Conservation (phyloP, 2,888 invertebrate genomes). For the Dione vanillae region DNA sequence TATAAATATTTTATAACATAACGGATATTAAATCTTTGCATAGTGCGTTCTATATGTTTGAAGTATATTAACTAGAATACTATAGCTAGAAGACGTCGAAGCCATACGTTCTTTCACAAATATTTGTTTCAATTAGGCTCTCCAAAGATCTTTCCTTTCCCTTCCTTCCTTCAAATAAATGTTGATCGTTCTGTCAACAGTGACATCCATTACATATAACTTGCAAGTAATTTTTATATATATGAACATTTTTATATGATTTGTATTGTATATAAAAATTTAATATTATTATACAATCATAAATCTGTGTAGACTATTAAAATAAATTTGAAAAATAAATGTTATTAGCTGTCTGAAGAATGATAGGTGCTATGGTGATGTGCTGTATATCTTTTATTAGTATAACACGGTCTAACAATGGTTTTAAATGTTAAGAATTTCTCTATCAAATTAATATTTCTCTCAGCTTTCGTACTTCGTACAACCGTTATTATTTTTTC, state of each 20-base stretch:
- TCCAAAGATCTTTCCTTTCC: constrained; percentile 59
- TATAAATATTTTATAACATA: too few relatives aligned
- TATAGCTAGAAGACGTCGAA: background rate
- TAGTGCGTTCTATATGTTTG: background rate
- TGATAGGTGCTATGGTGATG: background rate
- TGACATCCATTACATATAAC: constrained; percentile 53
- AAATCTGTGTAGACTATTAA: too few relatives aligned
- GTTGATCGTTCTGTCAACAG: constrained; percentile 69
- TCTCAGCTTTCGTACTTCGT: constrained; percentile 43
- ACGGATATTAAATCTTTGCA: background rate
- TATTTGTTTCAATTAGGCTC: constrained; percentile 81
- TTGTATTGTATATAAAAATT: too few relatives aligned
- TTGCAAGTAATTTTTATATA: background rate
- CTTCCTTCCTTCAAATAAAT: constrained; percentile 67
- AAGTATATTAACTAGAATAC: background rate
- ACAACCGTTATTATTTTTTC: constrained; percentile 55
- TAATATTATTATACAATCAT: too few relatives aligned
- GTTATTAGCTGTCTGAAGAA: too few relatives aligned
- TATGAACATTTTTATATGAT: too few relatives aligned
- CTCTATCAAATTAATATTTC: constrained; percentile 15
- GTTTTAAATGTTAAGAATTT: constrained; percentile 3
- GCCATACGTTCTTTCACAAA: constrained; percentile 63
- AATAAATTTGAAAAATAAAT: too few relatives aligned
- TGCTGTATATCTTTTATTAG: too few relatives aligned
- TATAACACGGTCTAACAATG: background rate